Conservation (phyloP, 2,888 invertebrate species). For the Aleiodes alternator region DNA sequence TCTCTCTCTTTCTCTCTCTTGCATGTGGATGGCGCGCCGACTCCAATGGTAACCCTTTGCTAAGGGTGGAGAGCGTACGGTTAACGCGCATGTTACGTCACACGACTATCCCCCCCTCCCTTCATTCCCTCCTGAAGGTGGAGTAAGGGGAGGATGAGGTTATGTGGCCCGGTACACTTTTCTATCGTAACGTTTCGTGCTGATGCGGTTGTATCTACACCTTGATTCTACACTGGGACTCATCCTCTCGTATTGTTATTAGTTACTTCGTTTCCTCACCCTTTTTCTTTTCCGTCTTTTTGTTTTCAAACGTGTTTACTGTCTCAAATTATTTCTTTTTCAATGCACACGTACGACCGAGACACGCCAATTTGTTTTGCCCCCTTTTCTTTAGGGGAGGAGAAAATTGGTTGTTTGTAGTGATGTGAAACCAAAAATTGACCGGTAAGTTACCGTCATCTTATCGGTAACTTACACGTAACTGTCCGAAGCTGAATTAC, state of each 20-base stretch:
- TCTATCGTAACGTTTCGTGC: conserved; percentile 37
- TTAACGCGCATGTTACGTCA: conserved; percentile 69
- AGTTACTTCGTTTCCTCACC: not conserved
- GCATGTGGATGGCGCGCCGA: conserved; percentile 55
- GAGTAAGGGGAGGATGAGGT: conserved; percentile 13
- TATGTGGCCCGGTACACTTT: conserved; percentile 43
- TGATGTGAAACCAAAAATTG: too few species aligned
- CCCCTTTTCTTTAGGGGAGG: not conserved
- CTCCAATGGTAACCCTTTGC: conserved; percentile 56
- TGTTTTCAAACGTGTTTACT: conserved; percentile 15
- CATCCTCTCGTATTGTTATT: conserved; percentile 16
- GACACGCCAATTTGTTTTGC: not conserved
- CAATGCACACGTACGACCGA: not conserved
- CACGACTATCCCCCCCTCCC: conserved; percentile 57
- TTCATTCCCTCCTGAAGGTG: conserved; percentile 41
- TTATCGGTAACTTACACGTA: too few species aligned
- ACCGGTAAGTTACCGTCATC: too few species aligned
- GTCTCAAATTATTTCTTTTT: conserved; percentile 25
- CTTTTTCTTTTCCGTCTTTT: not conserved
- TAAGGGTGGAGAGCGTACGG: conserved; percentile 59
- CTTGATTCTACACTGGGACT: conserved; percentile 29
- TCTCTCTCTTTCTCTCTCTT: conserved; percentile 37
- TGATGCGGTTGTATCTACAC: conserved; percentile 32
- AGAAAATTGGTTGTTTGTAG: too few species aligned
- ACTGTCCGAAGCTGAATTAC: too few species aligned